These are phyloP conservation scores for Agrotis ipsilon DNA, from an alignment of 2,888 invertebrate species.

Conservation along the genomic window DNA sequence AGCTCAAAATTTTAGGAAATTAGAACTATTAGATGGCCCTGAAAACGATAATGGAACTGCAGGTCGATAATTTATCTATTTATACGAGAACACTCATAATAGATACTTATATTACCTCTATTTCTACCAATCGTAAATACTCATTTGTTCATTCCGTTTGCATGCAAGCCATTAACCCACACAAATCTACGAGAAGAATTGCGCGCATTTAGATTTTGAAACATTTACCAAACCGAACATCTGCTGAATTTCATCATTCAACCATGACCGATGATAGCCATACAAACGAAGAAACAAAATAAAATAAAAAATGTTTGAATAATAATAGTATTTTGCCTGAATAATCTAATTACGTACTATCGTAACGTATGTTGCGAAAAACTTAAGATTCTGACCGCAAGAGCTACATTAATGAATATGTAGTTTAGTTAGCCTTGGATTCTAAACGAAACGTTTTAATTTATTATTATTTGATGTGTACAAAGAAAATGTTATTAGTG, in stretches of 20 bases:
- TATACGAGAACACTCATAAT: too few species aligned
- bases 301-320: conserved; percentile 28
- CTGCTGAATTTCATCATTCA: conserved; percentile 38
- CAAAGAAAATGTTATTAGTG: not conserved
- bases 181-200: conserved; percentile 9
- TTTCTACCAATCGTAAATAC: too few species aligned
- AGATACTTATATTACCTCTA: too few species aligned
- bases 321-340: conserved; percentile 22
- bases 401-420: conserved; percentile 11
- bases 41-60: too few species aligned
- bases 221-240: conserved; percentile 31
- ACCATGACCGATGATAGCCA: conserved; percentile 34
- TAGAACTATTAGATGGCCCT: too few species aligned
- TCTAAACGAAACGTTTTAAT: conserved; percentile 21
- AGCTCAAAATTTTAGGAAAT: too few species aligned
- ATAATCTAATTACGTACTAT: conserved; percentile 28
- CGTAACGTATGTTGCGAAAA: conserved; percentile 41
- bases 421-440: conserved; percentile 32
- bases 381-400: conserved; percentile 39
- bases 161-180: not conserved
- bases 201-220: conserved; percentile 29
- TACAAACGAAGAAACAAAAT: not conserved
- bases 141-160: not conserved
- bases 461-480: conserved; percentile 16
- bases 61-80: too few species aligned